phyloP scores from a whole-genome alignment of 2,888 invertebrate species.

The Stegophylla sp. region DNA sequence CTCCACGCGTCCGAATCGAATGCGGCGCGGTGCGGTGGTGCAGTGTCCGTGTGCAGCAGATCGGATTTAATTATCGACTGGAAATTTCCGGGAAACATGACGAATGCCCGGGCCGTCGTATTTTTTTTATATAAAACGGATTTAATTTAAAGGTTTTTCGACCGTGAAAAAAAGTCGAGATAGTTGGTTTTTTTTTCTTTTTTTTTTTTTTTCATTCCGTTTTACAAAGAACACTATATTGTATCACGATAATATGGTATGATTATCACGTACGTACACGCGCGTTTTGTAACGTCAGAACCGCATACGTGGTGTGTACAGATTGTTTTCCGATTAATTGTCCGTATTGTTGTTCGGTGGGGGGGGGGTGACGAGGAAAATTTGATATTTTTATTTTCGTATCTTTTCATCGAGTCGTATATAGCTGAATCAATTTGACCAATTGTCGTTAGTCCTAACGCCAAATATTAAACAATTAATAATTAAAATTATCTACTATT shows the following conservation, averaged over 20 bases:
- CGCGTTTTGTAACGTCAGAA: too few species aligned
- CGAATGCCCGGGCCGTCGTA: slow-evolving; percentile 11
- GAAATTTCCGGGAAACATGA: slow-evolving; percentile 27
- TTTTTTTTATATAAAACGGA: slow-evolving; percentile 32
- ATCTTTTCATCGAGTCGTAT: too few species aligned
- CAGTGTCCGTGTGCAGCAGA: slow-evolving; percentile 28
- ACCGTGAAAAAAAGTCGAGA: slow-evolving; percentile 52
- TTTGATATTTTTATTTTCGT: background rate
- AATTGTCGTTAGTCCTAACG: too few species aligned
- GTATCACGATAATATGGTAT: background rate
- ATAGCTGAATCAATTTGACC: too few species aligned
- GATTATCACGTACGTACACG: background rate
- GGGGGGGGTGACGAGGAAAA: too few species aligned
- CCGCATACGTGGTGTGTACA: background rate
- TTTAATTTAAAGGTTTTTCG: slow-evolving; percentile 56
- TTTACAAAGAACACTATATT: slow-evolving; percentile 18
- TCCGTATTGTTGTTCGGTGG: slow-evolving; percentile 8
- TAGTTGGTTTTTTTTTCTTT: too few species aligned
- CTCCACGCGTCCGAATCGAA: slow-evolving; percentile 51
- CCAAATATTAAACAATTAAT: too few species aligned
- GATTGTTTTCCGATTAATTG: slow-evolving; percentile 47
- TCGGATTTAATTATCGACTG: slow-evolving; percentile 52
- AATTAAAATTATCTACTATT: too few species aligned
- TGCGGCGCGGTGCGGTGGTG: too few species aligned
- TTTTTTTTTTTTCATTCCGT: slow-evolving; percentile 6